Evolutionary conservation across 2,797 vertebrate genomes (phyloP).

Genomic region (Pseudotriccus pelzelni): DNA sequence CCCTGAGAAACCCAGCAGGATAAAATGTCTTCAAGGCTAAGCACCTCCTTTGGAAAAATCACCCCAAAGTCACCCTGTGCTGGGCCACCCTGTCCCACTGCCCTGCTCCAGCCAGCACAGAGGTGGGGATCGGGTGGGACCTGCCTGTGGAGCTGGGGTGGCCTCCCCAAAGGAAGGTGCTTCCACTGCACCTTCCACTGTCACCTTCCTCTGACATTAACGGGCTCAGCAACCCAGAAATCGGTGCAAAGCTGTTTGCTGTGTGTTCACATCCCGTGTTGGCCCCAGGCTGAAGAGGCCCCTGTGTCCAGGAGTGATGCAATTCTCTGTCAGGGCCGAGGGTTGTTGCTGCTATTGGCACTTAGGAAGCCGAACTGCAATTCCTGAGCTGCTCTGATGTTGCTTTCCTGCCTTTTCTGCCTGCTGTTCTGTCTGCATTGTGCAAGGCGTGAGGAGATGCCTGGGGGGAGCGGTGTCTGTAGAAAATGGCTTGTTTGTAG

Average conservation of each 20-base stretch:
- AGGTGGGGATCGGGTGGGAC: neutral
- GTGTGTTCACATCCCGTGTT: neutral
- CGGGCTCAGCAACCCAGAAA: neutral
- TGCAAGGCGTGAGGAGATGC: neutral
- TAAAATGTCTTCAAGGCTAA: neutral
- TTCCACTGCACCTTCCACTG: neutral
- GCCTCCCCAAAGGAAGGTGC: neutral
- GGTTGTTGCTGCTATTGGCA: neutral
- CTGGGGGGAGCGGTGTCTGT: neutral
- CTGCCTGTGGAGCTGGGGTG: neutral
- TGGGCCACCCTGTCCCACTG: neutral
- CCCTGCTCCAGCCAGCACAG: neutral
- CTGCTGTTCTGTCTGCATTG: neutral
- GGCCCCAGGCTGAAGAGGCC: neutral
- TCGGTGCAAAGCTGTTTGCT: neutral
- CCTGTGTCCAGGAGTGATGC: neutral
- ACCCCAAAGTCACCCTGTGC: neutral
- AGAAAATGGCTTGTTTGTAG: neutral
- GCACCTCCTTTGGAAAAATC: neutral
- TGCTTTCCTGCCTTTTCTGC: neutral
- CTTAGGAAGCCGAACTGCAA: neutral
- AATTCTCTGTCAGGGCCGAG: neutral
- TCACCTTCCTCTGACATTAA: neutral
- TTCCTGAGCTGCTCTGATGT: neutral
- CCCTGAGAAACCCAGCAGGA: neutral